Evolutionary conservation across 2,113 vertebrate species (phyloP), one percentile per base, ranked within the genome.

Genomic region (Accipiter virgatus): DNA sequence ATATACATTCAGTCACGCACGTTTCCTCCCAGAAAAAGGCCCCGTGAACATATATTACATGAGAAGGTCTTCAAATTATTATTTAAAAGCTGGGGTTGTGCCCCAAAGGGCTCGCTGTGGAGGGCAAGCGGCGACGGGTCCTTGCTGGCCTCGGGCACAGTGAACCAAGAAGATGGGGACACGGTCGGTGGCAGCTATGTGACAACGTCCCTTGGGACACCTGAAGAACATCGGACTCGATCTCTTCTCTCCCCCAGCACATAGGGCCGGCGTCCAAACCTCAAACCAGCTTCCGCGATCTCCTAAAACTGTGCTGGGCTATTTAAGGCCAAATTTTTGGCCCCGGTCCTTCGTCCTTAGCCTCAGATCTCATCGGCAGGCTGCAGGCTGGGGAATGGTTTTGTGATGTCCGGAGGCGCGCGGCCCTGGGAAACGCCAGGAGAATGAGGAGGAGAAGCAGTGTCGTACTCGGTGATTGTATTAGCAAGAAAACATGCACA

Each of bases 401-500:
- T 11, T 4, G 73, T 3, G 61, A 25, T 12, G 47, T 2, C 66
- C 0, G 0, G 65, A 74, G 48, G 63, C 21, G n/a, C 43, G 65
- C 1, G 4, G 50, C 6, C 13, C 22, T 6, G 10, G 22, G 26
- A 36, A 79, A 38, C 1, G 16, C 16, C 27, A 19, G 34, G 23
- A 58, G 82, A 29, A 56, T 58, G 65, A 13, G 19, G 55, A 2
- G 32, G 50, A 1, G 2, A 84, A 89, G 84, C 5, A 0, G 77
- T 17, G 73, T 61, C 6, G 1, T 3, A 21, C 59, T 5, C 0
- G 1, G 85, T 63, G 94, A 83, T 92, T 84, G 89, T 66, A 61
- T 43, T 12, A 70, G 85, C 36, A 27, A 84, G 90, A 63, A 90
- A 81, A 88, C 98, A 96, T 97, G 98, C 98, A 81, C 11, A 3